phyloP scores from a whole-genome alignment of 2,797 vertebrate genomes.

The Miichthys miiuy region DNA sequence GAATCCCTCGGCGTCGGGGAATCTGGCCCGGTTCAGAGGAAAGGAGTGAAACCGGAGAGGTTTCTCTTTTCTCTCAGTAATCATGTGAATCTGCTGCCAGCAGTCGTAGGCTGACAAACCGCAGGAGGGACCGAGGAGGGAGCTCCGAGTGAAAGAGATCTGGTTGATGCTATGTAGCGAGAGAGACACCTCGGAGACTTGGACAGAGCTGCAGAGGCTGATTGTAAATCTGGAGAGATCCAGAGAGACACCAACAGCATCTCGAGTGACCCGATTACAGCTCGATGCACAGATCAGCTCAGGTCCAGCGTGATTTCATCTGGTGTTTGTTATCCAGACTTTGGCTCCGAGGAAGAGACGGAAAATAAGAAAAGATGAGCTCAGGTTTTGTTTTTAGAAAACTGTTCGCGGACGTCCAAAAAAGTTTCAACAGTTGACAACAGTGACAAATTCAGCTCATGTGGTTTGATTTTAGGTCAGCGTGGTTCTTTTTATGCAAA shows the following conservation, averaged over 20 bases:
- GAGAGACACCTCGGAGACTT: background rate
- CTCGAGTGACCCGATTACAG: background rate
- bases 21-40: slow-evolving; percentile 26
- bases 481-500: background rate
- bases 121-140: background rate
- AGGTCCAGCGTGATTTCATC: slow-evolving; percentile 23
- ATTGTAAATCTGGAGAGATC: slow-evolving; percentile 14
- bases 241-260: slow-evolving; percentile 6
- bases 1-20: slow-evolving; percentile 6
- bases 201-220: slow-evolving; percentile 14
- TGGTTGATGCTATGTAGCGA: background rate
- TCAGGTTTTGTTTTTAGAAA: slow-evolving; percentile 17
- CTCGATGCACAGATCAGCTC: background rate
- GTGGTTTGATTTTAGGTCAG: background rate
- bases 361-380: slow-evolving; percentile 31
- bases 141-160: slow-evolving; percentile 8
- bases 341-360: slow-evolving; percentile 11
- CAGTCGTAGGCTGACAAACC: slow-evolving; percentile 14
- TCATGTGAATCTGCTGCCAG: slow-evolving; percentile 27
- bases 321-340: slow-evolving; percentile 37
- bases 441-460: background rate
- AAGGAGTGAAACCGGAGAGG: slow-evolving; percentile 16
- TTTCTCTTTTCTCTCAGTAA: slow-evolving; percentile 17
- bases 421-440: background rate
- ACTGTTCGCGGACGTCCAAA: background rate